Evolutionary conservation across 2,113 vertebrate species (phyloP).

Genomic region (Lonchura striata): DNA sequence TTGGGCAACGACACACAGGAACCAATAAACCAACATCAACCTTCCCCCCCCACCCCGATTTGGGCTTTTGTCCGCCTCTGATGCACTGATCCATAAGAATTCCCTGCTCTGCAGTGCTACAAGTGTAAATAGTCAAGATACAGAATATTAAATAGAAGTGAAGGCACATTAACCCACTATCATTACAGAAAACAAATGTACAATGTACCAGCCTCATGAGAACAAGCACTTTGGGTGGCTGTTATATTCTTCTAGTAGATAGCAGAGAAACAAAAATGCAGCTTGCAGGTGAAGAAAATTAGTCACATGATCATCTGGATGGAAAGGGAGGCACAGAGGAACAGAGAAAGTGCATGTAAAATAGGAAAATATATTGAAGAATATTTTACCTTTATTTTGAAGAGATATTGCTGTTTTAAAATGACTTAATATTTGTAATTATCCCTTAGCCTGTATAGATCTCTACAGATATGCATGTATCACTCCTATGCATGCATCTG

Average conservation of each 20-base stretch:
- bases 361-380: background rate
- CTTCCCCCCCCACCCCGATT: accelerated
- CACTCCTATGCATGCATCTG: background rate
- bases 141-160: background rate
- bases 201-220: background rate
- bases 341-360: background rate
- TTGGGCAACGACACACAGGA: background rate
- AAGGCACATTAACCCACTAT: background rate
- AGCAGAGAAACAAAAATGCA: background rate
- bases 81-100: background rate
- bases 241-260: background rate
- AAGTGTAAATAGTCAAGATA: background rate
- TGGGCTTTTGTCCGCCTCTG: background rate
- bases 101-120: background rate
- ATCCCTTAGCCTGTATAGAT: background rate
- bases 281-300: background rate
- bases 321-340: background rate
- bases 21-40: background rate
- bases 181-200: background rate
- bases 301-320: background rate
- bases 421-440: background rate
- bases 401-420: background rate
- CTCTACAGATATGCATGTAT: accelerated
- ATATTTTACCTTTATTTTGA: background rate
- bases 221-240: background rate